Percentiles rank a stretch among this genome's conserved stretches.
Conservation (phyloP, 2,797 vertebrate genomes). For the Valencia hispanica region DNA sequence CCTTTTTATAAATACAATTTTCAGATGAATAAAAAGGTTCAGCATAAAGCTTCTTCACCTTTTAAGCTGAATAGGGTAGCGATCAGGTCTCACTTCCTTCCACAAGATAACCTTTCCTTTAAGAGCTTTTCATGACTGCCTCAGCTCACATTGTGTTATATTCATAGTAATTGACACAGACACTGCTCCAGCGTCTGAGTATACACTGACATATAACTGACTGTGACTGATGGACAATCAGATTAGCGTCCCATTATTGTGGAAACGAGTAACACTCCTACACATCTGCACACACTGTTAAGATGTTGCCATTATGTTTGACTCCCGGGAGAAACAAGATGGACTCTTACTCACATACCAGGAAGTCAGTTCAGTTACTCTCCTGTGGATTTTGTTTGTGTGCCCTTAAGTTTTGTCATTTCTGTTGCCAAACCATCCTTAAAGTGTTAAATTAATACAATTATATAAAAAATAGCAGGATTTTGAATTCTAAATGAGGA, state of each 20-base stretch:
- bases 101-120: not conserved
- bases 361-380: not conserved
- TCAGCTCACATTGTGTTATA: constrained; percentile 4
- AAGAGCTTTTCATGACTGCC: constrained; percentile 5
- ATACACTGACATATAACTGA: constrained; percentile 15
- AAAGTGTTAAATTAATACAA: not conserved
- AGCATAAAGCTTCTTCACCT: constrained; percentile 6
- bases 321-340: not conserved
- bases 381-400: not conserved
- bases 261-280: not conserved
- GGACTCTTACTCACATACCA: not conserved
- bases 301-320: not conserved
- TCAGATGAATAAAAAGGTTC: not conserved
- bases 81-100: not conserved
- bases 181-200: constrained; percentile 4
- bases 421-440: not conserved
- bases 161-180: constrained; percentile 28
- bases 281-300: not conserved
- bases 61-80: constrained; percentile 18
- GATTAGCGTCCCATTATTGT: not conserved
- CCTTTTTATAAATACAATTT: not conserved
- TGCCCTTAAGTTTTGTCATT: not conserved
- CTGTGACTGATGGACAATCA: not conserved
- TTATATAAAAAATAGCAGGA: not conserved
- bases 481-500: not conserved